phyloP scores from a whole-genome alignment of 2,888 invertebrate genomes.

The Synanthedon tipuliformis region DNA sequence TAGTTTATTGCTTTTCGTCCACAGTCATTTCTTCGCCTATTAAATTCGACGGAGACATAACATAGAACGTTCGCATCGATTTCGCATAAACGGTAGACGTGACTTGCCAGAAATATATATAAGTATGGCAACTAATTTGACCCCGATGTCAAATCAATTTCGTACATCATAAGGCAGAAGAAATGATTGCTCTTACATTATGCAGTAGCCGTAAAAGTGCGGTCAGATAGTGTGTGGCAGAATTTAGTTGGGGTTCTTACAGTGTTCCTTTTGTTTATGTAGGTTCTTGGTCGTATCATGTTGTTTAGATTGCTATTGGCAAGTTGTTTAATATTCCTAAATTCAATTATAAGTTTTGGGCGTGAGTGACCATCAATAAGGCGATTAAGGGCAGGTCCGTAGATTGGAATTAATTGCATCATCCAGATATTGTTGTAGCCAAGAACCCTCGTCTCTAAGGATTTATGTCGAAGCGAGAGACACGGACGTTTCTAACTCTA shows the following conservation, averaged over 20 bases:
- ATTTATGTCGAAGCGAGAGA: slow-evolving; percentile 39
- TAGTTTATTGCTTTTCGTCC: slow-evolving; percentile 58
- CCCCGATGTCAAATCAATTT: slow-evolving; percentile 26
- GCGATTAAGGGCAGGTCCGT: slow-evolving; percentile 46
- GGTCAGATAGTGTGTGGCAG: background rate
- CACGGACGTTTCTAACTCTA: slow-evolving; percentile 15
- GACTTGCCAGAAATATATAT: slow-evolving; percentile 36
- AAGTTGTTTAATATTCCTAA: slow-evolving; percentile 21
- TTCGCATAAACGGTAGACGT: slow-evolving; percentile 67
- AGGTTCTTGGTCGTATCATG: background rate
- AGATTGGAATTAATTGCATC: slow-evolving; percentile 63
- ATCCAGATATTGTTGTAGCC: slow-evolving; percentile 54
- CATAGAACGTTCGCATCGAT: slow-evolving; percentile 65
- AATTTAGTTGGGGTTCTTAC: no score
- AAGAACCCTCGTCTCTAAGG: slow-evolving; percentile 51
- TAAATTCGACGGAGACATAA: slow-evolving; percentile 64
- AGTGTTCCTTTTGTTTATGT: background rate
- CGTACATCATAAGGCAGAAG: slow-evolving; percentile 7
- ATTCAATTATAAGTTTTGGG: slow-evolving; percentile 55
- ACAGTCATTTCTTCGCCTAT: slow-evolving; percentile 55
- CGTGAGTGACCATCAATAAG: slow-evolving; percentile 51
- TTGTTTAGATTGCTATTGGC: slow-evolving; percentile 10
- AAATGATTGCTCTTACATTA: background rate
- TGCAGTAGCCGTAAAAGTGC: background rate
- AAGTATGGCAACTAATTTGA: slow-evolving; percentile 49